A percentile compares a stretch with the other conserved stretches of the same genome.
phyloP scores from a whole-genome alignment of 2,888 invertebrate genomes.

The Empis stercorea region DNA sequence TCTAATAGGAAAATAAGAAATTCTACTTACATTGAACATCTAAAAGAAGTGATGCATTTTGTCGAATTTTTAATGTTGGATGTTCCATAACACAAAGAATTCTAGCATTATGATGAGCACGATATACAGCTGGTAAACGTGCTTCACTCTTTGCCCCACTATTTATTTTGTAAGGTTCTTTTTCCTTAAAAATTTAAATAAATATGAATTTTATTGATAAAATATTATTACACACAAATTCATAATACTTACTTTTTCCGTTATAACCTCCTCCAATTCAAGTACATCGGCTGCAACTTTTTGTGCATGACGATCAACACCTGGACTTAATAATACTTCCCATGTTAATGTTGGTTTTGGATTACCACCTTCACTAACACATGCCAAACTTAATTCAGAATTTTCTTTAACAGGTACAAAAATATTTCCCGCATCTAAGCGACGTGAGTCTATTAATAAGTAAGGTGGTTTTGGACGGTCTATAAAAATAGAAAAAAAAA shows the following conservation, averaged over 20 bases:
- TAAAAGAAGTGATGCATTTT: slow-evolving; percentile 34
- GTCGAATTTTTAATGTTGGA: slow-evolving; percentile 37
- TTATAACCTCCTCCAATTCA: slow-evolving; percentile 35
- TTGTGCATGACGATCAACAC: slow-evolving; percentile 45
- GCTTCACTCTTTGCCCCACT: slow-evolving; percentile 48
- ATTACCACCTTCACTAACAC: slow-evolving; percentile 74
- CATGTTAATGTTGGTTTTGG: slow-evolving; percentile 47
- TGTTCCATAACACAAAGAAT: slow-evolving; percentile 71
- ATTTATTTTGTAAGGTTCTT: slow-evolving; percentile 35
- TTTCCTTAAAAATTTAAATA: slow-evolving; percentile 24
- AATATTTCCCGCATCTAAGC: slow-evolving; percentile 73
- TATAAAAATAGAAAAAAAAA: slow-evolving; percentile 34
- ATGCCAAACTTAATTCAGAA: slow-evolving; percentile 66
- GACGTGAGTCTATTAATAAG: slow-evolving; percentile 71
- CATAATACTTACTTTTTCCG: slow-evolving; percentile 27
- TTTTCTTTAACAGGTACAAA: slow-evolving; percentile 81
- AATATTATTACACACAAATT: not conserved
- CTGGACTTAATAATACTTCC: slow-evolving; percentile 39
- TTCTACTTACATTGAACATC: slow-evolving; percentile 37
- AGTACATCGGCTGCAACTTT: slow-evolving; percentile 39
- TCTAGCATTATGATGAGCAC: slow-evolving; percentile 78
- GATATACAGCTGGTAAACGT: slow-evolving; percentile 57
- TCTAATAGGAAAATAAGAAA: too few species aligned
- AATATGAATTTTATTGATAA: not conserved
- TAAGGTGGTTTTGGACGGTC: slow-evolving; percentile 76